Percentiles rank a stretch among this genome's conserved stretches.
Conservation (phyloP, 2,797 vertebrate genomes). For the Arnoldichthys spilopterus region DNA sequence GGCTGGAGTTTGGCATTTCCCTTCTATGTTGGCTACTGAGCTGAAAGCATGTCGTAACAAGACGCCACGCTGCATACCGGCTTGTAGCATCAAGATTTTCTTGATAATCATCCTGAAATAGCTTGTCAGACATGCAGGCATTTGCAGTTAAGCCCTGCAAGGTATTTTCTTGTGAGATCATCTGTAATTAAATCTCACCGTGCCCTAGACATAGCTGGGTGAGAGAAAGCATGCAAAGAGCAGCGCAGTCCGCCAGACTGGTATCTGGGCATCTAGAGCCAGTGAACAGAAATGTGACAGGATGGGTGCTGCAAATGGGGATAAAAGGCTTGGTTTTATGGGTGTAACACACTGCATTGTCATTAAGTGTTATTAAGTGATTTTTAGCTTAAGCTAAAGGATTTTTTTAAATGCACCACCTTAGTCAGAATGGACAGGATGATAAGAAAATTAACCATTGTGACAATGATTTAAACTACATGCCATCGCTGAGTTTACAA, state of each 20-base stretch:
- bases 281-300: conserved; percentile 40
- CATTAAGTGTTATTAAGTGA: conserved; percentile 10
- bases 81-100: conserved; percentile 55
- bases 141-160: conserved; percentile 50
- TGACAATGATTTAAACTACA: conserved; percentile 10
- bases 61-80: conserved; percentile 43
- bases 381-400: conserved; percentile 1
- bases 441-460: conserved; percentile 15
- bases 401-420: background rate
- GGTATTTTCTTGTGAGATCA: conserved; percentile 58
- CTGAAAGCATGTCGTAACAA: conserved; percentile 56
- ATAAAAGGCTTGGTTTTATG: conserved; percentile 32
- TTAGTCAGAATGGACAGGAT: background rate
- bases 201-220: conserved; percentile 50
- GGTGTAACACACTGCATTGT: background rate
- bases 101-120: conserved; percentile 59
- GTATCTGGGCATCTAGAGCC: conserved; percentile 39
- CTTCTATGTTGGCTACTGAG: conserved; percentile 56
- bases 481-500: background rate
- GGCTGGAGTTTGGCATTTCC: conserved; percentile 56
- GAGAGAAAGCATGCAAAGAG: conserved; percentile 43
- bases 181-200: conserved; percentile 52
- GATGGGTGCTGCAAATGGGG: conserved; percentile 31
- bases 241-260: conserved; percentile 25
- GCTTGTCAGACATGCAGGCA: conserved; percentile 60